Evolutionary conservation across 1,140 invertebrate species (phyloP), one percentile per base, ranked within the genome.

Genomic region (Drosophila aff.): DNA sequence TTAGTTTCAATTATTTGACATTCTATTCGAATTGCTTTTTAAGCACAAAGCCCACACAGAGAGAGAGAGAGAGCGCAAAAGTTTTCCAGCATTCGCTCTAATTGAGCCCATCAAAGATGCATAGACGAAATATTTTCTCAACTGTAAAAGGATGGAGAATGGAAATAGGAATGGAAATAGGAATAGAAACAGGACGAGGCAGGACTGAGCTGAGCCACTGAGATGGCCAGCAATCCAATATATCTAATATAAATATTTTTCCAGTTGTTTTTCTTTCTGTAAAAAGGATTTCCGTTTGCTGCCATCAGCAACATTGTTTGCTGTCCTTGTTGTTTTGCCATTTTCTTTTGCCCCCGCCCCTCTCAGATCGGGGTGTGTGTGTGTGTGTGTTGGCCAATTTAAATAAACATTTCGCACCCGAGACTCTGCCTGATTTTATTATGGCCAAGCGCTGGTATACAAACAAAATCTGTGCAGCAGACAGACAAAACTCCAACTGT

Each of bases 201-300:
- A 10, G 5, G 10, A 13, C 33, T 8, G 10, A 11, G 33, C 33
- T 8, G 10, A 11, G 33, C 0, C 31, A 21, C 18, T 26, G 33
- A 28, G 62, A 21, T 26, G 64, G 40, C 49, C 31, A 47, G 52
- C 68, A 79, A 85, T 85, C 81, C 85, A 89, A 84, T 87, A 87
- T 87, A 89, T 87, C 84, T 89, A 89, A 89, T 89, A 89, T 90
- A 89, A 89, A 89, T 89, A 89, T 89, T 89, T 84, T 89, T 89
- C 73, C 85, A 84, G 81, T 87, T 89, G 85, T 84, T 84, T 89
- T 84, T 71, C 68, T 41, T 73, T 60, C 38, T 61, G 67, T 61
- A 72, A 80, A 87, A 89, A 84, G 84, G 84, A 89, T 84, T 89
- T 87, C 84, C 84, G 81, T 87, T 87, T 71, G 69, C 69, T 73